Evolutionary conservation across 2,113 vertebrate species (phyloP), one percentile per base, ranked within the genome.

Genomic region (Neotoma lepida): DNA sequence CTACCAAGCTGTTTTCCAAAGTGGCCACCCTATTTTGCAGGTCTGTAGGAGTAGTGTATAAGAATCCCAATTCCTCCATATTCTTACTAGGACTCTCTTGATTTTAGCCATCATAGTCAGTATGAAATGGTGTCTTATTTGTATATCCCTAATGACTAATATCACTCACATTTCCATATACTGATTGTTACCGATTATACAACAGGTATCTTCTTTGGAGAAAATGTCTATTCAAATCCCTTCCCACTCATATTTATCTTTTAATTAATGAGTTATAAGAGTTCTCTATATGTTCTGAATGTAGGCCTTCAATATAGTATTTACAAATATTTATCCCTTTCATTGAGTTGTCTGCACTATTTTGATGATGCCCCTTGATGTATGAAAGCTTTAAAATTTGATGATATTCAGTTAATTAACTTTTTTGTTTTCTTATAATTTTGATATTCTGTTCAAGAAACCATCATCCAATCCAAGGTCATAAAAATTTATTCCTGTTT

Each of bases 401-500:
- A 63, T 89, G 58, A 49, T 82, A 35, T 92, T 10, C 9, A 88
- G 3, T 91, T 89, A 87, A 26, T 81, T 68, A 86, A 71, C 80
- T 91, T 12, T 61, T 41, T 63, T 89, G 10, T 81, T 74, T 66
- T n/a, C 8, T 77, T 93, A 14, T 80, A 2, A 8, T 88, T 96
- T 96, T 54, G 33, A 30, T 93, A 39, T 90, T 80, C 51, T 86
- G 89, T 39, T 22, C 64, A 78, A 89, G 56, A 94, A 94, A 88
- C 2, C 73, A 68, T 82, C 12, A 74, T 73, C 33, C 63, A 76
- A 90, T 64, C 2, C 41, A 84, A 84, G 18, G 33, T 87, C n/a
- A 51, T 84, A 49, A 80, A 93, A 61, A 81, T 56, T 89, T 80
- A 87, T 46, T 56, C 10, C 9, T 82, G 35, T 93, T 96, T 96